These are phyloP conservation scores for Pogonognathellus flavescens DNA, from an alignment of 1,140 invertebrate species.

Conservation along the genomic window DNA sequence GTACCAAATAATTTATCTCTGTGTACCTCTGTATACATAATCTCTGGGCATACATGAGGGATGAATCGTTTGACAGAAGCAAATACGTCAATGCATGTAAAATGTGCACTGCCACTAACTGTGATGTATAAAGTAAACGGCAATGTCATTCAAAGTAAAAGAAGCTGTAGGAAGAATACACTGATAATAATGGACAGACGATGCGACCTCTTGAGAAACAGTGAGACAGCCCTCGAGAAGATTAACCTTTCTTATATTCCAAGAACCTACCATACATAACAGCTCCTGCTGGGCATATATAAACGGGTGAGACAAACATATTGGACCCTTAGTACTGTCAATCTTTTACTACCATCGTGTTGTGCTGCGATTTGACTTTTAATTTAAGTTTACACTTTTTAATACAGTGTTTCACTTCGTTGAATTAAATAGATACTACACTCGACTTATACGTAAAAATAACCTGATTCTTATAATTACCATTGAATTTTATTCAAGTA, in stretches of 20 bases:
- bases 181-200: no score
- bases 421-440: background rate
- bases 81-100: no score
- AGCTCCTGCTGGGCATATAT: background rate
- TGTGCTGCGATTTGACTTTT: no score
- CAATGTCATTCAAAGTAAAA: no score
- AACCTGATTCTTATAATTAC: background rate
- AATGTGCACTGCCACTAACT: no score
- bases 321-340: slow-evolving; percentile 35
- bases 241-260: slow-evolving; percentile 20
- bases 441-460: background rate
- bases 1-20: no score
- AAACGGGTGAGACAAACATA: background rate
- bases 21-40: no score
- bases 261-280: no score
- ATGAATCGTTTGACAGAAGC: no score
- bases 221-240: background rate
- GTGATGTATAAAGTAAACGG: no score
- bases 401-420: background rate
- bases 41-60: no score
- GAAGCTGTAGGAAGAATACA: no score
- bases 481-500: background rate
- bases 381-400: background rate
- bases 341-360: background rate
- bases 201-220: background rate